phyloP scores from a whole-genome alignment of 1,140 invertebrate genomes.

The Tenebrio molitor region DNA sequence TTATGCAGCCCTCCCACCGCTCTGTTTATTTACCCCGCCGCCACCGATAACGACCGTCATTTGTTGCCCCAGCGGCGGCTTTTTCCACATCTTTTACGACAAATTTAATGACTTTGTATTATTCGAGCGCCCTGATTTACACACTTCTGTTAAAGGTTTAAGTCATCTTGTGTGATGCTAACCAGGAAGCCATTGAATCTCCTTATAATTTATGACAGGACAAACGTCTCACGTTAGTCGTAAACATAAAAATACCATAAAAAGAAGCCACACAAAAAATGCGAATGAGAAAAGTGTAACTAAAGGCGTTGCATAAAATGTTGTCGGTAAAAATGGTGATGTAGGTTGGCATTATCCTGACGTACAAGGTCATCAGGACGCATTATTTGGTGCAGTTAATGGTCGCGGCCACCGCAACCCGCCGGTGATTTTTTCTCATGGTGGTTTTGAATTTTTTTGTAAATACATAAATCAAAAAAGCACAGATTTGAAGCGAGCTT shows the following conservation, averaged over 20 bases:
- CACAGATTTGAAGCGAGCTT: too few relatives aligned
- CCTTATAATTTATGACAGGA: slow-evolving; percentile 42
- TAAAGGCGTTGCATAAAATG: slow-evolving; percentile 34
- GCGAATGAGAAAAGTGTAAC: slow-evolving; percentile 32
- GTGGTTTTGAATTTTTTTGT: too few relatives aligned
- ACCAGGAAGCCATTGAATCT: slow-evolving; percentile 43
- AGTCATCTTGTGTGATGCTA: slow-evolving; percentile 26
- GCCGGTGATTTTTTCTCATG: too few relatives aligned
- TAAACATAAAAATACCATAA: slow-evolving; percentile 46
- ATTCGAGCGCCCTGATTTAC: slow-evolving; percentile 5
- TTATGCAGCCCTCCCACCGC: too few relatives aligned
- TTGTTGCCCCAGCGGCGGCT: too few relatives aligned
- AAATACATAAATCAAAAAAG: too few relatives aligned
- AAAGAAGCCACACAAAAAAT: slow-evolving; percentile 44
- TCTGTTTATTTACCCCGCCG: too few relatives aligned
- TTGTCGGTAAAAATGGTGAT: slow-evolving; percentile 13
- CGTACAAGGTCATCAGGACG: slow-evolving; percentile 15
- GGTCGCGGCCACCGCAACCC: too few relatives aligned
- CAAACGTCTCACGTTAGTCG: slow-evolving; percentile 46
- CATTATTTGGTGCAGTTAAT: too few relatives aligned
- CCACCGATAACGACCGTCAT: too few relatives aligned
- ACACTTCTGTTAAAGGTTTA: slow-evolving; percentile 34
- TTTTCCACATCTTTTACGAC: background rate
- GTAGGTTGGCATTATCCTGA: slow-evolving; percentile 14
- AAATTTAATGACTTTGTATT: slow-evolving; percentile 1